phyloP scores from a whole-genome alignment of 2,888 invertebrate genomes.

The Sipha maydis region DNA sequence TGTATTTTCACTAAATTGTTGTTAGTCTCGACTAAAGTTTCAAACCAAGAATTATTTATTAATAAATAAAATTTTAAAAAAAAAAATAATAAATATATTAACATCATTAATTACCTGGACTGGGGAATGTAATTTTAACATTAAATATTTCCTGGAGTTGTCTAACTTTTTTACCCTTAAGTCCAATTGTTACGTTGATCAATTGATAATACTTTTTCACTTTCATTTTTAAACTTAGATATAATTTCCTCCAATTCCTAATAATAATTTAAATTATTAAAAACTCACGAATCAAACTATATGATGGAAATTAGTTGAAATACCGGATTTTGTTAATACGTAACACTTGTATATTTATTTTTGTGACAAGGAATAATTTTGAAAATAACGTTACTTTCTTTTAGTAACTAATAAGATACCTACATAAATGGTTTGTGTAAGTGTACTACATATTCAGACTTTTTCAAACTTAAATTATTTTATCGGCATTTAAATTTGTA shows the following conservation, averaged over 20 bases:
- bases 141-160: constrained; percentile 90
- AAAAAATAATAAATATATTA: no score
- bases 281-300: neutral
- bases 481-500: no score
- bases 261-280: neutral
- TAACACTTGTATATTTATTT: no score
- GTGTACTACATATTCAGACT: no score
- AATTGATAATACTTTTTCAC: constrained; percentile 92
- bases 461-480: no score
- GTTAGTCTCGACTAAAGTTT: constrained; percentile 73
- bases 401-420: no score
- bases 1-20: constrained; percentile 93
- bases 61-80: neutral
- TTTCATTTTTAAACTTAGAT: constrained; percentile 91
- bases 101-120: constrained; percentile 71
- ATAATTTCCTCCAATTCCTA: constrained; percentile 69
- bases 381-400: no score
- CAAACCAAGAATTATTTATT: neutral
- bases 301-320: no score
- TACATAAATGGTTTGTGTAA: no score
- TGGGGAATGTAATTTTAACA: constrained; percentile 89
- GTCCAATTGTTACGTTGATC: constrained; percentile 95
- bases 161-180: constrained; percentile 91
- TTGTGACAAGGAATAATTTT: no score
- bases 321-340: no score